Conservation (phyloP, 2,888 invertebrate species). For the Drosophila cyrtoloma region DNA sequence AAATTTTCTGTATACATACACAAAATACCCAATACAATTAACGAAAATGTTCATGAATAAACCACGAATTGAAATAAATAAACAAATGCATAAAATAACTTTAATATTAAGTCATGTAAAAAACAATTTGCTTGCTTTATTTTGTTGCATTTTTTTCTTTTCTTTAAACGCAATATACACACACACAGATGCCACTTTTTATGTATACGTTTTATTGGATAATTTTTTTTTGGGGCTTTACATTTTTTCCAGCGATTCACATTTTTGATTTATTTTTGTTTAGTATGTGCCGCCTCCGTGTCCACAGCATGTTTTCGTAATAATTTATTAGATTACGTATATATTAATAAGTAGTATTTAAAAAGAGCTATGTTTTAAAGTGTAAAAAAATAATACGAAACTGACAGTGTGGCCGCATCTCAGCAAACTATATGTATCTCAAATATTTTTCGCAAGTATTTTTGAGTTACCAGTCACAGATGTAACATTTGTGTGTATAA, state of each 20-base stretch:
- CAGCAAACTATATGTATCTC: conserved; percentile 39
- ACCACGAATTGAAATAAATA: background rate
- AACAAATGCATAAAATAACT: background rate
- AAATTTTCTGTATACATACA: conserved; percentile 55
- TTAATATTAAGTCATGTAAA: background rate
- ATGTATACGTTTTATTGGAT: conserved; percentile 32
- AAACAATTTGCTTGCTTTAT: conserved; percentile 1
- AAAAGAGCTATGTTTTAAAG: conserved; percentile 42
- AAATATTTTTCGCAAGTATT: conserved; percentile 15
- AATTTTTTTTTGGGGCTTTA: conserved; percentile 11
- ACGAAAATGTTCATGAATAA: conserved; percentile 10
- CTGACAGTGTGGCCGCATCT: conserved; percentile 50
- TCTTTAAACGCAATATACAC: conserved; percentile 20
- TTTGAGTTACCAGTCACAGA: background rate
- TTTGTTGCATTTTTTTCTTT: background rate
- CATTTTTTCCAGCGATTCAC: conserved; percentile 27
- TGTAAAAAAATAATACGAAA: conserved; percentile 56
- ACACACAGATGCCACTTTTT: conserved; percentile 24
- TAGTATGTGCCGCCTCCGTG: background rate
- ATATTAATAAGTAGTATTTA: conserved; percentile 34
- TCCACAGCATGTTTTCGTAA: conserved; percentile 10
- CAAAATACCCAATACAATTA: conserved; percentile 35
- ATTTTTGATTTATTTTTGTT: conserved; percentile 9
- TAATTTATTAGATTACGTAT: conserved; percentile 14
- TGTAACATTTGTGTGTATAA: background rate